Conservation (phyloP, 2,888 invertebrate genomes). For the Muschampia plurimacula region DNA sequence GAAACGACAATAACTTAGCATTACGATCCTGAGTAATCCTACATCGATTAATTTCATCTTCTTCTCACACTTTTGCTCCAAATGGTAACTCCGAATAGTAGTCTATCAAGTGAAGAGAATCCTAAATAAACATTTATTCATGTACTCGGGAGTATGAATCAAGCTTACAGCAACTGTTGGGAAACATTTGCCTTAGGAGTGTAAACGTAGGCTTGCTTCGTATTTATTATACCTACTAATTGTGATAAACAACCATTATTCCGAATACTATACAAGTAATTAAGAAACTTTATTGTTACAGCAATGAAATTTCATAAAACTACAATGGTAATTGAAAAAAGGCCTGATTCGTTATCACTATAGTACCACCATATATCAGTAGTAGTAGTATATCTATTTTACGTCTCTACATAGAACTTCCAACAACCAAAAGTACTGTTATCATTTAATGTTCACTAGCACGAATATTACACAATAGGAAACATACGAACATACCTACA, state of each 20-base stretch:
- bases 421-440: conserved; percentile 5
- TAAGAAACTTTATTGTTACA: neutral
- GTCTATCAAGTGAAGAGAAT: conserved; percentile 15
- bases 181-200: conserved; percentile 25
- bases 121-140: conserved; percentile 27
- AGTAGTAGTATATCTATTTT: neutral
- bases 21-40: neutral
- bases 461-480: conserved; percentile 4
- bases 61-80: neutral
- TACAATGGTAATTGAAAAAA: neutral
- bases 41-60: neutral
- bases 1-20: too few relatives aligned
- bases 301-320: neutral
- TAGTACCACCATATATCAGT: neutral
- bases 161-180: conserved; percentile 15
- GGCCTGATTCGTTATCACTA: neutral
- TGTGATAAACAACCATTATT: conserved; percentile 9
- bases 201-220: conserved; percentile 16
- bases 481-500: neutral
- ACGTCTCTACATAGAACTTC: neutral
- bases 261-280: neutral
- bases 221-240: conserved; percentile 17
- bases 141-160: conserved; percentile 8
- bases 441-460: conserved; percentile 7
- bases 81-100: neutral